These are phyloP conservation scores for Molothrus aeneus DNA, from an alignment of 2,797 vertebrate genomes.

Conservation along the genomic window DNA sequence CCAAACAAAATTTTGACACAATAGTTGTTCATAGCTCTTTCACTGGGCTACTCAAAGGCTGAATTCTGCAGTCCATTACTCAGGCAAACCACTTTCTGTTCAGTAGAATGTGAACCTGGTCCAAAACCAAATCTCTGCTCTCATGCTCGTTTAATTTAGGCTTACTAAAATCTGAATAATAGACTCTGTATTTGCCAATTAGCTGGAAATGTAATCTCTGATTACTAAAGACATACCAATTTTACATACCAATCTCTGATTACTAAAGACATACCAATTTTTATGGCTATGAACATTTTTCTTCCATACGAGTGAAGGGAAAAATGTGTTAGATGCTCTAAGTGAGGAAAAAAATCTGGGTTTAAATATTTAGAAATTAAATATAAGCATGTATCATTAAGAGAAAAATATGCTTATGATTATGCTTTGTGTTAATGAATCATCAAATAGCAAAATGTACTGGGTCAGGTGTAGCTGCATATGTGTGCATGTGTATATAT, in stretches of 20 bases:
- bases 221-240: neutral
- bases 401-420: neutral
- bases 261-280: neutral
- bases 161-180: neutral
- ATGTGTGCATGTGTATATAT: neutral
- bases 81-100: neutral
- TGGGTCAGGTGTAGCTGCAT: neutral
- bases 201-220: neutral
- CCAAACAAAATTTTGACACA: neutral
- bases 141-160: neutral
- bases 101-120: neutral
- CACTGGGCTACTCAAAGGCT: neutral
- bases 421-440: neutral
- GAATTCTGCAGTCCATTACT: neutral
- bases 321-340: neutral
- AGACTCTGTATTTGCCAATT: neutral
- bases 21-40: neutral
- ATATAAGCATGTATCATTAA: neutral
- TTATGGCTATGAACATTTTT: neutral
- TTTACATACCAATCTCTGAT: neutral
- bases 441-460: neutral
- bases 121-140: neutral
- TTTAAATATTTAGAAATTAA: neutral
- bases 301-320: neutral
- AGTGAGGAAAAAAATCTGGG: neutral